These are phyloP conservation scores for Calliopum simillimum DNA, from an alignment of 2,888 invertebrate species.

Conservation along the genomic window DNA sequence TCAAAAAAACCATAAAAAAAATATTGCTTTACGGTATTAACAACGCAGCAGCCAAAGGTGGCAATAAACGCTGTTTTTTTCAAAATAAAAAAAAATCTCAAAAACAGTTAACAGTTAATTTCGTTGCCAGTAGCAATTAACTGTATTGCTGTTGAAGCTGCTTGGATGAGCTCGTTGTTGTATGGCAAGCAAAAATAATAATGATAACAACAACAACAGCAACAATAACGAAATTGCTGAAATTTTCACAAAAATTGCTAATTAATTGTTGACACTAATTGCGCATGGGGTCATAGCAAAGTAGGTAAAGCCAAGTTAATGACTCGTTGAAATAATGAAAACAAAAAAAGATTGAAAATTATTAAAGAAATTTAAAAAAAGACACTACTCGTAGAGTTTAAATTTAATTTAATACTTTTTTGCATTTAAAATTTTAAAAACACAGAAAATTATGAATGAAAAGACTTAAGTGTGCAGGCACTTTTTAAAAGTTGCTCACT, in stretches of 20 bases:
- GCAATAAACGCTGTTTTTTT: neutral
- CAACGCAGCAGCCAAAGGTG: slow-evolving; percentile 1
- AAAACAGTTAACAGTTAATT: neutral
- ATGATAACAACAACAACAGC: neutral
- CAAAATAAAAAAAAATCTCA: neutral
- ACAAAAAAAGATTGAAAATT: neutral
- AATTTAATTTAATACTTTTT: too few relatives aligned
- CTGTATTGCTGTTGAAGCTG: neutral
- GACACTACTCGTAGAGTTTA: too few relatives aligned
- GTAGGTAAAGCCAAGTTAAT: neutral
- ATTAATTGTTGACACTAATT: slow-evolving; percentile 2
- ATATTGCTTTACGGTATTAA: neutral
- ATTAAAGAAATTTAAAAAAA: neutral
- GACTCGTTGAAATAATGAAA: neutral
- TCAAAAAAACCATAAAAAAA: too few relatives aligned
- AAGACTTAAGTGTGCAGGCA: too few relatives aligned
- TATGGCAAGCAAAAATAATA: neutral
- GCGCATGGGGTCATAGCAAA: too few relatives aligned
- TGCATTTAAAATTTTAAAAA: too few relatives aligned
- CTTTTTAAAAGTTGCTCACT: too few relatives aligned
- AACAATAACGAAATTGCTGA: neutral
- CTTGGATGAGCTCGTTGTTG: neutral
- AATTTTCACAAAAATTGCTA: neutral
- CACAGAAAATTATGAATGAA: too few relatives aligned
- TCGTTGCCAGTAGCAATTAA: slow-evolving; percentile 1